Conservation (phyloP, 2,113 vertebrate species). For the Willisornis vidua region DNA sequence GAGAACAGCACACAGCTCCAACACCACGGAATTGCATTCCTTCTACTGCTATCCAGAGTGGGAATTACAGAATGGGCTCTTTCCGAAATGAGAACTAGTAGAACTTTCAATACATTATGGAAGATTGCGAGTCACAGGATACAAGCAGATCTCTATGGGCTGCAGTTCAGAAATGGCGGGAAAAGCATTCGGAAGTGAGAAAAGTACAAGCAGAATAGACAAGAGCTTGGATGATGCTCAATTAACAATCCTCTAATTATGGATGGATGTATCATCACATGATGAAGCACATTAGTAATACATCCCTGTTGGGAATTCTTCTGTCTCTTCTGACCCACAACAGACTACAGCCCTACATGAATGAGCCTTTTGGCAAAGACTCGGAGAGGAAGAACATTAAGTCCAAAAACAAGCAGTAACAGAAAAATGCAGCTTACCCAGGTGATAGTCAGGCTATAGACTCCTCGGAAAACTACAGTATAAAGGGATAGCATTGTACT, state of each 20-base stretch:
- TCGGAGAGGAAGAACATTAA: conserved; percentile 15
- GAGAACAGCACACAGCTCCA: conserved; percentile 29
- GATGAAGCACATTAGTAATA: conserved; percentile 49
- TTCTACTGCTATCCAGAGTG: neutral
- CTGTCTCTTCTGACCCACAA: conserved; percentile 40
- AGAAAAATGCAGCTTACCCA: conserved; percentile 62
- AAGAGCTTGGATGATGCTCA: conserved; percentile 46
- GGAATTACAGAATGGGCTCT: conserved; percentile 12
- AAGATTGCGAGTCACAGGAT: conserved; percentile 22
- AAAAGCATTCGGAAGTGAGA: conserved; percentile 39
- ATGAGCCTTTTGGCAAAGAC: conserved; percentile 43
- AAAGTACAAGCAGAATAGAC: conserved; percentile 44
- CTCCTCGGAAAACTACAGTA: conserved; percentile 64
- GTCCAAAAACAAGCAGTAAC: conserved; percentile 40
- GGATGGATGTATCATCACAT: conserved; percentile 58
- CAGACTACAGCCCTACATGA: conserved; percentile 37
- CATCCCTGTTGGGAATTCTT: conserved; percentile 47
- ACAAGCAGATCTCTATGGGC: neutral
- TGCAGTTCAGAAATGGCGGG: conserved; percentile 31
- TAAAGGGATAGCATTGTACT: conserved; percentile 65
- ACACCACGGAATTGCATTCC: neutral
- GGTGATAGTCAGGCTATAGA: conserved; percentile 57
- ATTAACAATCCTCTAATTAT: conserved; percentile 43
- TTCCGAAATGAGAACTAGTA: conserved; percentile 18
- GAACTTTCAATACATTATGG: conserved; percentile 16